These are phyloP conservation scores for Eueides isabella DNA, from an alignment of 1,140 invertebrate genomes.

Conservation along the genomic window DNA sequence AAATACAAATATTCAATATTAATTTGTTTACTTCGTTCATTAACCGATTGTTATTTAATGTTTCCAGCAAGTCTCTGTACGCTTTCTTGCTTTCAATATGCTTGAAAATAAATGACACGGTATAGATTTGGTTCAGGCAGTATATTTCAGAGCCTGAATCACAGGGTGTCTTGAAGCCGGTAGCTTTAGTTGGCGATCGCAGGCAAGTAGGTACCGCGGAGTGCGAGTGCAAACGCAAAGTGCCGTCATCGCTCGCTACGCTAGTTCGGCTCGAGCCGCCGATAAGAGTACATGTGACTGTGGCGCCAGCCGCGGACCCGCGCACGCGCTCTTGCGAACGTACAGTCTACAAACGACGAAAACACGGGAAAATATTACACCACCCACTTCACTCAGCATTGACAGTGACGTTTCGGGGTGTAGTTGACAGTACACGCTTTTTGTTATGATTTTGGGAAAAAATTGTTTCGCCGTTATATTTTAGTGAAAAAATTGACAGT, in stretches of 20 bases:
- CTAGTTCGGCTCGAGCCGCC: constrained; percentile 88
- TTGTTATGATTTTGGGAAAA: constrained; percentile 56
- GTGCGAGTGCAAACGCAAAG: constrained; percentile 74
- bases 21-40: constrained; percentile 5
- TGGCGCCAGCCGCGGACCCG: constrained; percentile 75
- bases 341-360: constrained; percentile 83
- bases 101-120: not conserved
- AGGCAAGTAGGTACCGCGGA: not conserved
- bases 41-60: constrained; percentile 6
- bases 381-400: constrained; percentile 62
- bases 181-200: not conserved
- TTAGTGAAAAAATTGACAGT: constrained; percentile 54
- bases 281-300: constrained; percentile 83
- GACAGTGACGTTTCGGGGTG: constrained; percentile 75
- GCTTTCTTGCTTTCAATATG: not conserved
- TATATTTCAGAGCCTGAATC: not conserved
- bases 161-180: too few relatives aligned
- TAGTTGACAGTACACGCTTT: constrained; percentile 56
- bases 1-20: not conserved
- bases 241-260: constrained; percentile 83
- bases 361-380: constrained; percentile 50
- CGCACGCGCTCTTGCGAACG: constrained; percentile 88
- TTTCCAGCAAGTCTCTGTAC: not conserved
- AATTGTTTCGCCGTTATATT: constrained; percentile 38
- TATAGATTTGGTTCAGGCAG: not conserved